Evolutionary conservation across 2,888 invertebrate species (phyloP), one percentile per base, ranked within the genome.

Genomic region (Nephrotoma appendiculata): DNA sequence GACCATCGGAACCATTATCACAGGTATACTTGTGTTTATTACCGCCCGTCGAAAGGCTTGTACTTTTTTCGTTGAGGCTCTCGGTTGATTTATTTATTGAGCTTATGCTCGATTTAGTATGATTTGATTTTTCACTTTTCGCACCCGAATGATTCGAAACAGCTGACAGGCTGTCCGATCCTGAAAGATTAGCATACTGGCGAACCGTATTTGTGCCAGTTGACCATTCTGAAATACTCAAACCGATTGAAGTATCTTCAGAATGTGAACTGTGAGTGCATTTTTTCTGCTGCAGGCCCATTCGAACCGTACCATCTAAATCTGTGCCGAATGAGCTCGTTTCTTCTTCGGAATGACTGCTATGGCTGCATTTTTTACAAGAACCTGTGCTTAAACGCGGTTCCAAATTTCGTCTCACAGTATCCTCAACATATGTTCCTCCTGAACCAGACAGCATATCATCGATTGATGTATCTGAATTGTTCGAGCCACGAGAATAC

Each of bases 171-270:
- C 94, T 94, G 89, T 94, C 94, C 9, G 94, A 94, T 43, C 95
- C 95, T 0, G 95, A 95, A 44, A 95, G 92, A 91, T 95, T 95
- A 85, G 95, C 95, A 89, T 95, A 96, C 90, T 96, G 95, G 0
- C 95, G 94, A 0, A 96, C 96, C 0, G 96, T 96, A 88, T 96
- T 96, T 0, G 96, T 96, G 86, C 96, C 96, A 52, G 96, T 96
- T 0, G 96, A 96, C 96, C 96, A 97, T 89, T 97, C 97, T 2
- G 96, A 96, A 89, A 96, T 95, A 89, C 96, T 96, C 44, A 97
- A 92, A 19, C 96, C 96, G 90, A 96, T 95, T 0, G 97, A 97
- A 0, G 97, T 97, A 89, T 97, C 97, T 91, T 97, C 96, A 6
- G 96, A 96, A 91, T 96, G 96, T 0, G 96, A 95, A 89, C 96